These are phyloP conservation scores for Formica aserva DNA, from an alignment of 2,888 invertebrate species.

Conservation along the genomic window DNA sequence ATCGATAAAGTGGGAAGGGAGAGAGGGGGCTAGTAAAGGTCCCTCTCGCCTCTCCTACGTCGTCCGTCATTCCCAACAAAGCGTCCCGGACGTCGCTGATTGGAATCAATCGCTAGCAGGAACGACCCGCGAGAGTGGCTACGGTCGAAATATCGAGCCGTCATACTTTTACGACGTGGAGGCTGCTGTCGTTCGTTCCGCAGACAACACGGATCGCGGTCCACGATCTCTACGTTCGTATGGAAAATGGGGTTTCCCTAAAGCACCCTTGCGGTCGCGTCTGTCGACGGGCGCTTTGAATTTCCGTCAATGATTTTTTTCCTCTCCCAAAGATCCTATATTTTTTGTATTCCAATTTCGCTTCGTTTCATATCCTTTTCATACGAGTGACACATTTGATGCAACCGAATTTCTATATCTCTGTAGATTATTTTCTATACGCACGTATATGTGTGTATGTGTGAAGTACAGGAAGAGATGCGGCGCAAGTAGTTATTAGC, in stretches of 20 bases:
- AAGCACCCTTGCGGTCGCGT: slow-evolving; percentile 49
- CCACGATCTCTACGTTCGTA: slow-evolving; percentile 56
- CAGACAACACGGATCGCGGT: slow-evolving; percentile 45
- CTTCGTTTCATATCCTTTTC: slow-evolving; percentile 25
- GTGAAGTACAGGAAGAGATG: not conserved
- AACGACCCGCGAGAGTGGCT: slow-evolving; percentile 37
- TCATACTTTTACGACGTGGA: slow-evolving; percentile 59
- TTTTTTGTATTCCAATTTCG: slow-evolving; percentile 24
- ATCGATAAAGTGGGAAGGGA: slow-evolving; percentile 36
- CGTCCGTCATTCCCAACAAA: slow-evolving; percentile 58
- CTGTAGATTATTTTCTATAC: slow-evolving; percentile 17
- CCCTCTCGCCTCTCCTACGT: slow-evolving; percentile 28
- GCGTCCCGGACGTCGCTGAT: slow-evolving; percentile 62
- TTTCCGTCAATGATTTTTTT: slow-evolving; percentile 34
- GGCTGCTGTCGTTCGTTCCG: slow-evolving; percentile 37
- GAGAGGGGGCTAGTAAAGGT: not conserved
- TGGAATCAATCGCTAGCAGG: slow-evolving; percentile 69
- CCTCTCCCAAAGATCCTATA: slow-evolving; percentile 4
- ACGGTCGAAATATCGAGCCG: slow-evolving; percentile 60
- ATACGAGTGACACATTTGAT: slow-evolving; percentile 39
- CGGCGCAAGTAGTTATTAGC: slow-evolving; percentile 22
- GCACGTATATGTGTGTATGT: not conserved
- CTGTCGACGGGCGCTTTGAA: slow-evolving; percentile 33
- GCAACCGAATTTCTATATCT: slow-evolving; percentile 27
- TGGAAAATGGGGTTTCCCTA: slow-evolving; percentile 47